Evolutionary conservation across 1,140 invertebrate genomes (phyloP), one percentile per base, ranked within the genome.

Genomic region (Ceratosolen solmsi): DNA sequence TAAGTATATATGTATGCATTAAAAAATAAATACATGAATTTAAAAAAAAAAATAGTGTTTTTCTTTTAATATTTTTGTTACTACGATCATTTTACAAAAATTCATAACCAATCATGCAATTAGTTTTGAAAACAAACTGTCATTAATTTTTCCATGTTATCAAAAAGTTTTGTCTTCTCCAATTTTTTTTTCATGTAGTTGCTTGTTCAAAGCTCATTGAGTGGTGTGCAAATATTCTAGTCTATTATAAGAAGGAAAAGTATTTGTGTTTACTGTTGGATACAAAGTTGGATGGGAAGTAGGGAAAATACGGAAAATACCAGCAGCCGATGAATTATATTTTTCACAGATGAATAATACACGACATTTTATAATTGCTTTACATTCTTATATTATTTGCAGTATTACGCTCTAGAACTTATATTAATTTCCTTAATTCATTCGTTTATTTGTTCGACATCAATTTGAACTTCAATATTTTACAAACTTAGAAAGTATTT

Each of bases 321-420:
- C 74, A 63, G n/a, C n/a, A n/a, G n/a, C n/a, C n/a, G n/a, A n/a
- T n/a, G n/a, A n/a, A n/a, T n/a, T n/a, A n/a, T 30, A 75, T 80
- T 80, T 75, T 68, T 75, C 58, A 56, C 30, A 63, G n/a, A 80
- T 68, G 54, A 80, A 80, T 80, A 80, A 80, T 65, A 75, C 27
- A 38, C 25, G 54, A 27, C 8, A 3, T 27, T 8, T n/a, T 46
- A 30, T 25, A 30, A 25, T 13, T 56, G 49, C 27, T 51, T 22
- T 22, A 27, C 71, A 49, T 73, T 33, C 30, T 58, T 22, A 20
- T 27, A 33, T 79, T 79, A 78, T 78, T 51, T 20, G 22, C n/a
- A n/a, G n/a, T 15, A 25, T 51, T 51, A 27, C 13, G 41, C 41
- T 22, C 9, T 13, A 0, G 11, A 60, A 30, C 13, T 65, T 30